phyloP scores from a whole-genome alignment of 2,797 vertebrate genomes.

The Eptatretus atami region DNA sequence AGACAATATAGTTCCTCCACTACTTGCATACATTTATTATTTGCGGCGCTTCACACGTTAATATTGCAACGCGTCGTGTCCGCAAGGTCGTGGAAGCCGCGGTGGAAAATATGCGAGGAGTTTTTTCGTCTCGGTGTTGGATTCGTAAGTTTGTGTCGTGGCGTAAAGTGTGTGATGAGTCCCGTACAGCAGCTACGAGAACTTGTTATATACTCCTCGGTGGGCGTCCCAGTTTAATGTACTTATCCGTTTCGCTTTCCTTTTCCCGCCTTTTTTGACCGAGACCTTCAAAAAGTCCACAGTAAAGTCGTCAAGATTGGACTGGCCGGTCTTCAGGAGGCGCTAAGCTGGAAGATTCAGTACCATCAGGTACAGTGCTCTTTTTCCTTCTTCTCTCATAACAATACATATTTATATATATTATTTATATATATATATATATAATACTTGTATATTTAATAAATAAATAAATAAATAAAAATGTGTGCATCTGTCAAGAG shows the following conservation, averaged over 20 bases:
- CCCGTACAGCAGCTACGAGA: slow-evolving; percentile 30
- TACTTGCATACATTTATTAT: slow-evolving; percentile 4
- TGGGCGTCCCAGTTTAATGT: slow-evolving; percentile 19
- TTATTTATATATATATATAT: no score
- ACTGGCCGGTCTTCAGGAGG: slow-evolving; percentile 62
- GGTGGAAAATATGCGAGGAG: not conserved
- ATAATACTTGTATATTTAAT: no score
- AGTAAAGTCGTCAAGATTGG: slow-evolving; percentile 44
- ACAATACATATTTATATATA: no score
- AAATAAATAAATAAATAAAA: no score
- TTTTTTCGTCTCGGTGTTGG: slow-evolving; percentile 1
- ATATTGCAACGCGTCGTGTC: not conserved
- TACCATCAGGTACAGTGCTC: slow-evolving; percentile 54
- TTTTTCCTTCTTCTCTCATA: not conserved
- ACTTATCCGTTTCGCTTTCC: slow-evolving; percentile 11
- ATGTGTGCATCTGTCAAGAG: not conserved
- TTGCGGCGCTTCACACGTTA: not conserved
- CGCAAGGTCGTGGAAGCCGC: not conserved
- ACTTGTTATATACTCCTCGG: slow-evolving; percentile 25
- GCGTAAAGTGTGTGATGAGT: slow-evolving; percentile 64
- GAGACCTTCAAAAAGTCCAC: slow-evolving; percentile 45
- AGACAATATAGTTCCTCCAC: slow-evolving; percentile 3
- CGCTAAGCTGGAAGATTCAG: slow-evolving; percentile 53
- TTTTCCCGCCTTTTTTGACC: slow-evolving; percentile 15
- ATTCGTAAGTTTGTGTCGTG: slow-evolving; percentile 12